These are phyloP conservation scores for Dastarcus helophoroides DNA, from an alignment of 2,888 invertebrate genomes.

Conservation along the genomic window DNA sequence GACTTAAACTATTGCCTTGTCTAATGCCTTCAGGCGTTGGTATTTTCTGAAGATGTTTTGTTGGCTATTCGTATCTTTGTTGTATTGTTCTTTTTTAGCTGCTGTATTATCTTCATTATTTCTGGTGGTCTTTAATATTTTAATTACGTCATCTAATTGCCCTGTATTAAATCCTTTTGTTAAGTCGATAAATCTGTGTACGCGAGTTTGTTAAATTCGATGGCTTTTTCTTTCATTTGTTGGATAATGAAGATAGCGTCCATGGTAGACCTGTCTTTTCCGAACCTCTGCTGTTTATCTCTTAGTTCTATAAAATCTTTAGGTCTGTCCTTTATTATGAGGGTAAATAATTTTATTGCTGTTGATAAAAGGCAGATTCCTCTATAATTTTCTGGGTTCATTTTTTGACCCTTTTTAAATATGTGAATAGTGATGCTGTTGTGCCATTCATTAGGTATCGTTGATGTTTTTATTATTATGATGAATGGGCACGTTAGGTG, in stretches of 20 bases:
- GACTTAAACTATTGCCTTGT: too few species aligned
- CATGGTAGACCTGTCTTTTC: conserved; percentile 10
- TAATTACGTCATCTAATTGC: too few species aligned
- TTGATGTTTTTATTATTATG: conserved; percentile 8
- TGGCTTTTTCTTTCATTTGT: conserved; percentile 11
- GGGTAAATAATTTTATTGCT: conserved; percentile 10
- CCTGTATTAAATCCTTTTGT: conserved; percentile 4
- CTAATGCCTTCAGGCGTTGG: too few species aligned
- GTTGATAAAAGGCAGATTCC: conserved; percentile 13
- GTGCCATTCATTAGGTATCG: conserved; percentile 12
- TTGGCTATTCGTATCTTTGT: conserved; percentile 6
- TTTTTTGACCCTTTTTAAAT: conserved; percentile 12
- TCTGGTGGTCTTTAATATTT: conserved; percentile 6
- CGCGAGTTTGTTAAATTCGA: conserved; percentile 8
- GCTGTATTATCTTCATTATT: conserved; percentile 7
- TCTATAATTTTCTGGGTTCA: conserved; percentile 13
- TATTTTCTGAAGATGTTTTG: conserved; percentile 2
- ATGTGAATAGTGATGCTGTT: conserved; percentile 11
- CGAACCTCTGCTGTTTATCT: conserved; percentile 11
- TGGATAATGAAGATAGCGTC: conserved; percentile 9
- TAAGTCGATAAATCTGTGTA: conserved; percentile 7
- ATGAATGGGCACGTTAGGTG: conserved; percentile 11
- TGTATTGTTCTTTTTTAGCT: conserved; percentile 8
- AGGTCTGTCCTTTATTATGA: conserved; percentile 8
- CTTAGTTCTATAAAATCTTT: conserved; percentile 6